phyloP scores from a whole-genome alignment of 2,797 vertebrate species.

The Xenops minutus region DNA sequence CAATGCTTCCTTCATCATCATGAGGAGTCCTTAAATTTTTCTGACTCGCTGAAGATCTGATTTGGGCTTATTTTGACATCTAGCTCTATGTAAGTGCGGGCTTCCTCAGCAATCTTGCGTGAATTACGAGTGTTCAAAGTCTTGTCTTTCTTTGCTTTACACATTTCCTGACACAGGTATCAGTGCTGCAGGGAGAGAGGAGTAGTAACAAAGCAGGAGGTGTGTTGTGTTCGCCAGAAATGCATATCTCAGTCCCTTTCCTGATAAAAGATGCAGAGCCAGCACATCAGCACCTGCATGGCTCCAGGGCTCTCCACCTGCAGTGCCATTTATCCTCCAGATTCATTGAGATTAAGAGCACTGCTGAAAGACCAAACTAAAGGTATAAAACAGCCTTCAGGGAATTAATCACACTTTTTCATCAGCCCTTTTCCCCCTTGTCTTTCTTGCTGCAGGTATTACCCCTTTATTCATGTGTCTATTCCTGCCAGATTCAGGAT shows the following conservation, averaged over 20 bases:
- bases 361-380: not conserved
- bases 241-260: not conserved
- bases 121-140: not conserved
- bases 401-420: not conserved
- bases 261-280: not conserved
- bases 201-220: not conserved
- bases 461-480: not conserved
- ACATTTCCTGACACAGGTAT: not conserved
- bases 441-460: not conserved
- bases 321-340: not conserved
- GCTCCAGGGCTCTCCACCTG: not conserved
- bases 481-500: not conserved
- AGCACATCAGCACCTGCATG: not conserved
- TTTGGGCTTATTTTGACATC: not conserved
- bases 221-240: not conserved
- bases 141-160: not conserved
- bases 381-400: conserved; percentile 1
- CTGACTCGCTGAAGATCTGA: not conserved
- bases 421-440: not conserved
- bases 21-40: not conserved
- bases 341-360: not conserved
- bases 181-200: not conserved
- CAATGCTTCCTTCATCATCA: not conserved
- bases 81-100: not conserved
- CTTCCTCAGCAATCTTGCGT: not conserved